phyloP scores from a whole-genome alignment of 2,797 vertebrate species.

The Pelochelys cantorii region DNA sequence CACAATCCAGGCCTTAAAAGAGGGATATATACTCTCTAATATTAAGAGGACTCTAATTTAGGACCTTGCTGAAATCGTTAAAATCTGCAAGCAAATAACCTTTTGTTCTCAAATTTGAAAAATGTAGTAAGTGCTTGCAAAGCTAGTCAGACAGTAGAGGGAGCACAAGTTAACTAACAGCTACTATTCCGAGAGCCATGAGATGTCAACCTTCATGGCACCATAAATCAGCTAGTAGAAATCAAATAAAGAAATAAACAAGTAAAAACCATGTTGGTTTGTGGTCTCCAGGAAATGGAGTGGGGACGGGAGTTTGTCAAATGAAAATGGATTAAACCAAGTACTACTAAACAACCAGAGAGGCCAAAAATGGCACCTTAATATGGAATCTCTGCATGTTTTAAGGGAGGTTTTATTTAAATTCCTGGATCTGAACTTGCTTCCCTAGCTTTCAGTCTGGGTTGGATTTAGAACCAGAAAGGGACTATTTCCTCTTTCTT shows the following conservation, averaged over 20 bases:
- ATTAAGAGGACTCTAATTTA: not conserved
- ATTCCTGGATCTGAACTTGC: slow-evolving; percentile 27
- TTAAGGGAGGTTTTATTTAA: slow-evolving; percentile 55
- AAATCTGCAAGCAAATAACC: not conserved
- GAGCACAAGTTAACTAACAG: slow-evolving; percentile 55
- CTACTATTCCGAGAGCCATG: slow-evolving; percentile 31
- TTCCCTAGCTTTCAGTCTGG: slow-evolving; percentile 37
- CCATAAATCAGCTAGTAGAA: not conserved
- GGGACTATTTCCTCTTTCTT: not conserved
- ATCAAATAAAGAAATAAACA: not conserved
- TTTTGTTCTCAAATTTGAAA: not conserved
- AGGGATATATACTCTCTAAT: not conserved
- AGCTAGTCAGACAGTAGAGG: slow-evolving; percentile 69
- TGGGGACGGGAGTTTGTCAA: slow-evolving; percentile 23
- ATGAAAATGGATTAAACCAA: slow-evolving; percentile 37
- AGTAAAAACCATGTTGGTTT: not conserved
- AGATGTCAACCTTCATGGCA: not conserved
- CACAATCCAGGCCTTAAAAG: not conserved
- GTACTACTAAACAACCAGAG: slow-evolving; percentile 9
- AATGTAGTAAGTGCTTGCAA: not conserved
- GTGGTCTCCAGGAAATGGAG: not conserved
- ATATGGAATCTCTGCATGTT: not conserved
- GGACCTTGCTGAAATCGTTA: not conserved
- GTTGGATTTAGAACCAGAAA: slow-evolving; percentile 47
- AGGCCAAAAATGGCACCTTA: slow-evolving; percentile 64